Conservation (phyloP, 1,140 invertebrate species). For the Pseudomyrmex flavicornis region DNA sequence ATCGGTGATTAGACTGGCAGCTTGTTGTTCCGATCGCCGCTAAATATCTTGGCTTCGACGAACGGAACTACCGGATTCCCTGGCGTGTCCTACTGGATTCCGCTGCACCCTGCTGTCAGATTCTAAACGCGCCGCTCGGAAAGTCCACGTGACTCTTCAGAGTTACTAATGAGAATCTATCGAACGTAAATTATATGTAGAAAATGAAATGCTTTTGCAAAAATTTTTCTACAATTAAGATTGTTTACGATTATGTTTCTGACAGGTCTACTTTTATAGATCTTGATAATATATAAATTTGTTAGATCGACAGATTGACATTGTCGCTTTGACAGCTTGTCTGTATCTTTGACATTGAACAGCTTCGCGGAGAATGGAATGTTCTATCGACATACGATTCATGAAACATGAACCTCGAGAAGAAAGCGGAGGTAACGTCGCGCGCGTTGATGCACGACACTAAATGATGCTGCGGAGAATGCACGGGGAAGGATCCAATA, state of each 20-base stretch:
- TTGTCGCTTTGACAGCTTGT: conserved; percentile 45
- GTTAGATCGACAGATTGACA: conserved; percentile 34
- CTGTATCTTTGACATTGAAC: conserved; percentile 35
- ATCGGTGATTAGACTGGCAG: conserved; percentile 81
- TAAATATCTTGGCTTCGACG: conserved; percentile 77
- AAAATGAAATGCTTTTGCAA: background rate
- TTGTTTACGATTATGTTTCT: background rate
- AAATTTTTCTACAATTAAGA: background rate
- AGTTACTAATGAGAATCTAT: background rate
- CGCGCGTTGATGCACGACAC: background rate
- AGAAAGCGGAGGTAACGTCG: conserved; percentile 13
- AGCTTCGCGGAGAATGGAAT: conserved; percentile 23
- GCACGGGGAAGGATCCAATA: background rate
- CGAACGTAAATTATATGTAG: background rate
- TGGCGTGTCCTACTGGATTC: conserved; percentile 36
- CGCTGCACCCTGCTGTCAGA: background rate
- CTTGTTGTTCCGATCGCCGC: conserved; percentile 80
- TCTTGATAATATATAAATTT: conserved; percentile 25
- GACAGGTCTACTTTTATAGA: background rate
- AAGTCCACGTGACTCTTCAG: background rate
- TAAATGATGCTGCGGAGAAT: background rate
- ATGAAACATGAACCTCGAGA: conserved; percentile 54
- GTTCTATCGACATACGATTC: conserved; percentile 36
- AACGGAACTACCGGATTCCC: conserved; percentile 55
- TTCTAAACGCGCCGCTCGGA: background rate